Evolutionary conservation across 2,888 invertebrate species (phyloP), one percentile per base, ranked within the genome.

Genomic region (Drosophila anomelani): DNA sequence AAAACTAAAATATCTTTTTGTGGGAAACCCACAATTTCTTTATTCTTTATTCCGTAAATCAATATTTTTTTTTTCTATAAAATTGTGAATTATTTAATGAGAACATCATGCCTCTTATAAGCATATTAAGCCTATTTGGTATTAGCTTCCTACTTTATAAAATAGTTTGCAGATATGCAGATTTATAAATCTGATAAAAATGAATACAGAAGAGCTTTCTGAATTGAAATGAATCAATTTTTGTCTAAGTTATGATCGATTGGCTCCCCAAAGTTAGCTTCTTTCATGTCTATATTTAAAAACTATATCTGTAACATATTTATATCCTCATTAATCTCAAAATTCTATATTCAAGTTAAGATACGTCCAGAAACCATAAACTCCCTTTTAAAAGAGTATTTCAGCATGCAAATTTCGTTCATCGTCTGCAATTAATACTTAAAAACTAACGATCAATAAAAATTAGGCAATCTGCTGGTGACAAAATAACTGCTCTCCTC

Each of bases 381-480:
- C 10, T 13, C 17, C 17, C 12, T 17, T 8, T 4, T 29, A 15
- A 2, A 17, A 61, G 26, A n/a, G 34, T 26, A 43, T 32, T 34
- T 3, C 15, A 1, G n/a, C 3, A 20, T 53, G 17, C 7, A 54
- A 39, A 55, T 55, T 67, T 39, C n/a, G 7, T 34, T 56, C 26
- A 69, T 29, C 56, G 12, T n/a, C 15, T 12, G 39, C 67, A 70
- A 70, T 68, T 70, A 70, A 70, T 51, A 13, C 15, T 58, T 71
- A 12, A 38, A 47, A n/a, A 4, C 29, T 41, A 38, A 71, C 32
- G 71, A 71, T 49, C 58, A 29, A 71, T 44, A 69, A 58, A 58
- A 71, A 69, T 71, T 70, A 43, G 57, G 43, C 46, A 70, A 49
- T 70, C 34, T 68, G 38, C 12, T 38, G 66, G 58, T 41, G 71